Conservation (phyloP, 1,140 invertebrate genomes). For the Caenorhabditis inopinata region DNA sequence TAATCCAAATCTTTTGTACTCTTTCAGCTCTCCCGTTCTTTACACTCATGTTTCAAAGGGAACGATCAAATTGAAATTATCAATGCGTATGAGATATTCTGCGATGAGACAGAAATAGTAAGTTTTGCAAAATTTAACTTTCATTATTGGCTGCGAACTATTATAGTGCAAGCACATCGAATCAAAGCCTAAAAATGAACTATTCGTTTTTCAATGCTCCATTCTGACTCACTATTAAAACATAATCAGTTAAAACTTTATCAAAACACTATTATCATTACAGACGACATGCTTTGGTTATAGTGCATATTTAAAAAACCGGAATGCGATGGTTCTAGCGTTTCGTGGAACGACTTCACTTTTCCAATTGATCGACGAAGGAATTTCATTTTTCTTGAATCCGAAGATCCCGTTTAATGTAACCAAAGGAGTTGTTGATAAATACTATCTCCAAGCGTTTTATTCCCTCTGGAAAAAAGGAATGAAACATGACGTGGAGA, state of each 20-base stretch:
- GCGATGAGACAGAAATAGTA: conserved; percentile 27
- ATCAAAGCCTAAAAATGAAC: too few relatives aligned
- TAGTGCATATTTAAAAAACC: conserved; percentile 19
- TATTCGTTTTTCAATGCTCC: too few relatives aligned
- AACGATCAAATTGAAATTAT: not conserved
- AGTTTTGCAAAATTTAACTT: not conserved
- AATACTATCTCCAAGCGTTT: conserved; percentile 41
- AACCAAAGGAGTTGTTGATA: conserved; percentile 36
- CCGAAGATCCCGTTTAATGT: conserved; percentile 19
- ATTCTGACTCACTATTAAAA: too few relatives aligned
- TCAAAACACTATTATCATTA: not conserved
- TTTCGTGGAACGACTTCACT: conserved; percentile 37
- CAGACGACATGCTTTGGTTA: conserved; percentile 45
- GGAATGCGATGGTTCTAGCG: conserved; percentile 30
- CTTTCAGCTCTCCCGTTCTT: not conserved
- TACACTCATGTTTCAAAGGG: conserved; percentile 16
- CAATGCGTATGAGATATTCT: conserved; percentile 18
- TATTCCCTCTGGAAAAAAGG: conserved; percentile 34
- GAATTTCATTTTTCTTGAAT: conserved; percentile 32
- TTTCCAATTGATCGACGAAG: conserved; percentile 37
- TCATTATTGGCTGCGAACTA: too few relatives aligned
- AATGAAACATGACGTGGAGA: conserved; percentile 8
- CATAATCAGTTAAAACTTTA: too few relatives aligned
- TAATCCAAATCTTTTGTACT: not conserved
- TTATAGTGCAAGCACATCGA: not conserved